These are phyloP conservation scores for Xenops minutus DNA, from an alignment of 2,797 vertebrate genomes.

Conservation along the genomic window DNA sequence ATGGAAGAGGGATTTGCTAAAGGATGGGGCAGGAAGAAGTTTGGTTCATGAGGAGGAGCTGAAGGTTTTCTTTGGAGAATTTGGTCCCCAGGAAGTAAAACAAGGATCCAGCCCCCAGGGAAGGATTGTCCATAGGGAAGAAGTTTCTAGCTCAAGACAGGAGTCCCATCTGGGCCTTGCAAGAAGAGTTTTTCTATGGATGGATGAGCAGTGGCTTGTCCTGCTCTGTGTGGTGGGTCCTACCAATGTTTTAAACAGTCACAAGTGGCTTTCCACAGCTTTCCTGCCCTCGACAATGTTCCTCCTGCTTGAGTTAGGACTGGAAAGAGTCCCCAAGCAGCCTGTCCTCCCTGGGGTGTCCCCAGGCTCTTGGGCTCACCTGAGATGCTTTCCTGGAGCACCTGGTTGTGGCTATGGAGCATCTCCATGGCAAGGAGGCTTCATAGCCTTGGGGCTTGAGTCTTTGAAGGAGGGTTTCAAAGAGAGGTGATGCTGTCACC, in stretches of 20 bases:
- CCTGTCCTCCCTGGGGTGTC: not conserved
- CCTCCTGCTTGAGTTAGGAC: not conserved
- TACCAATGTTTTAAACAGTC: not conserved
- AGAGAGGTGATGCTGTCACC: not conserved
- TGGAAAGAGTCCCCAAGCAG: not conserved
- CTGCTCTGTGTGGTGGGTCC: not conserved
- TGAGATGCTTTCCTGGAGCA: not conserved
- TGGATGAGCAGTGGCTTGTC: not conserved
- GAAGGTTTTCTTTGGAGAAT: not conserved
- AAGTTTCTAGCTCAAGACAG: not conserved
- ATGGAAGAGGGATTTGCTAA: not conserved
- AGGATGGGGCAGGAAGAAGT: not conserved
- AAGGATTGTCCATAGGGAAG: not conserved
- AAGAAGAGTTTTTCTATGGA: not conserved
- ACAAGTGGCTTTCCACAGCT: not conserved
- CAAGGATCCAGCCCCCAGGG: not conserved
- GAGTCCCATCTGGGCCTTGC: not conserved
- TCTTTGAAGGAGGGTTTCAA: not conserved
- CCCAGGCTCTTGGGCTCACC: not conserved
- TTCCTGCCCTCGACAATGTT: not conserved
- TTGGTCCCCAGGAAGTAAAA: not conserved
- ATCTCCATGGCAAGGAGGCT: not conserved
- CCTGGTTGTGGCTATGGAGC: accelerated
- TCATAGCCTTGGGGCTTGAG: not conserved
- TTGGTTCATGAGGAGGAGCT: not conserved